Evolutionary conservation across 2,888 invertebrate species (phyloP).

Genomic region (Clostera curtula): DNA sequence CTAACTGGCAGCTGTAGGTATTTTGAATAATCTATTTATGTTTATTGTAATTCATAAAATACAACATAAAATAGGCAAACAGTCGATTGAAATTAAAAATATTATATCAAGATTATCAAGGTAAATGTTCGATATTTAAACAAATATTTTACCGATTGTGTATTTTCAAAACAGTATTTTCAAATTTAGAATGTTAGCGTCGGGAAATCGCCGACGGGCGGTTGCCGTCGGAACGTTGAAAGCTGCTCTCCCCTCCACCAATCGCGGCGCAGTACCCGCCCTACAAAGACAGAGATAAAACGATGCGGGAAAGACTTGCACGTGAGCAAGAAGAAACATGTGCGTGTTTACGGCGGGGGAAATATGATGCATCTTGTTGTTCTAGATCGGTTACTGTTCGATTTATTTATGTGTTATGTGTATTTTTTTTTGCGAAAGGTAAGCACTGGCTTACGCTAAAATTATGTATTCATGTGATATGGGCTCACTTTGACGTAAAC

Average conservation of each 20-base stretch:
- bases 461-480: conserved; percentile 21
- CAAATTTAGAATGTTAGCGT: conserved; percentile 54
- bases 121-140: no score
- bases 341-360: conserved; percentile 63
- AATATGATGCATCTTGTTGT: conserved; percentile 72
- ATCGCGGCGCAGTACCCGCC: conserved; percentile 60
- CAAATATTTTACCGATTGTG: no score
- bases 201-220: conserved; percentile 70
- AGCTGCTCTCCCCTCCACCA: conserved; percentile 63
- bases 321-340: conserved; percentile 33
- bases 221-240: conserved; percentile 53
- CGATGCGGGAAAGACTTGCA: conserved; percentile 39
- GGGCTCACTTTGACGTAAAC: conserved; percentile 4
- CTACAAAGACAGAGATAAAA: conserved; percentile 33
- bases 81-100: no score
- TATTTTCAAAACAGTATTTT: no score
- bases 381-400: conserved; percentile 66
- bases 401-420: conserved; percentile 61
- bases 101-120: no score
- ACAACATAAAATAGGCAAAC: no score
- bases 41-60: no score
- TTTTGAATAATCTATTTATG: no score
- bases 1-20: no score
- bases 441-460: conserved; percentile 46
- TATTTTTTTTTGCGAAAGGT: conserved; percentile 48